Evolutionary conservation across 2,888 invertebrate species (phyloP), one percentile per base, ranked within the genome.

Genomic region (Trissolcus japonicus): DNA sequence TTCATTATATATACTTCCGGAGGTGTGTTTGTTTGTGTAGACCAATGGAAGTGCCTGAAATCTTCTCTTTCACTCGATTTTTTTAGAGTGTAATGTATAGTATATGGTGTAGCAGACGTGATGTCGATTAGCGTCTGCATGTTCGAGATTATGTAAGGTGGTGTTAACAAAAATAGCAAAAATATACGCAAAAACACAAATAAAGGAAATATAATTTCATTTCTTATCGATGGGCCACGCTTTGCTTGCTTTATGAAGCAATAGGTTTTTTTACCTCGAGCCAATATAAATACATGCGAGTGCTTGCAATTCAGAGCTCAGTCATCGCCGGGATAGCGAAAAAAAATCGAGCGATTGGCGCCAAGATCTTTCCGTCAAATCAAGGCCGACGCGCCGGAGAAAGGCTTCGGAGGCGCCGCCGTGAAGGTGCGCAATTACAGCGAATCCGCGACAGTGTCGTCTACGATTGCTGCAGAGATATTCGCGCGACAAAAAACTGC

Each of bases 371-470:
- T 82, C 81, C 75, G 57, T 35, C 19, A 54, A 74, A 80, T 76
- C 83, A 83, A 83, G 83, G 83, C 80, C 77, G 80, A 79, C 80
- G 75, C 75, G 79, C 40, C 50, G 80, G 81, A 82, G 83, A 83
- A 82, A 83, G 83, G 83, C 83, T 78, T 67, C 69, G 76, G 51
- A 81, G 78, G 82, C 78, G 83, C 81, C 82, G 80, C 80, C 78
- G 69, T 69, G 69, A 76, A 78, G 71, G 67, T 59, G 35, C 35
- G 69, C 77, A 75, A 82, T 81, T 80, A 80, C 71, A 65, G 75
- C 75, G 57, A 79, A 82, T 82, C 79, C 67, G 62, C 78, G 76
- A 67, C 59, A 50, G 59, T 76, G 72, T 76, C 76, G 67, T 66
- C 63, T 55, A 46, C 35, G 55, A 55, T 66, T 61, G 61, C 59